These are phyloP conservation scores for Xenopus laevis DNA, from an alignment of 2,113 vertebrate genomes.

Conservation along the genomic window DNA sequence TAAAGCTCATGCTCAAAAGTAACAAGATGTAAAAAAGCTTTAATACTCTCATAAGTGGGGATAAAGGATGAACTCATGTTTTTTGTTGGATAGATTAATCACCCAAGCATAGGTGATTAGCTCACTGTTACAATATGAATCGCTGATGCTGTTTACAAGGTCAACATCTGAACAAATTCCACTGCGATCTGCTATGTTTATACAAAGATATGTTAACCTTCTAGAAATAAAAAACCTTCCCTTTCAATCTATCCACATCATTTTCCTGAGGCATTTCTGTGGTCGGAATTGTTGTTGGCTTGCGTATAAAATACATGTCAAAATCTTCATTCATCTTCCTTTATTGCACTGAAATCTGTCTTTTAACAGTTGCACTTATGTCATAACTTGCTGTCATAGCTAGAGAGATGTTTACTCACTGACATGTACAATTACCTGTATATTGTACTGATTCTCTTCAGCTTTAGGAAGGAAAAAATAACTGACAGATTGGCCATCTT, in stretches of 20 bases:
- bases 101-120: neutral
- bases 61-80: too few relatives aligned
- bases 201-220: neutral
- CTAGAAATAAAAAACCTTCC: neutral
- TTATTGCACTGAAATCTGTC: constrained; percentile 49
- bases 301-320: constrained; percentile 49
- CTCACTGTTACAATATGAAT: neutral
- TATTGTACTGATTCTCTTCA: constrained; percentile 53
- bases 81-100: neutral
- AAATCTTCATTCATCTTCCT: constrained; percentile 44
- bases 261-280: constrained; percentile 29
- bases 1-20: too few relatives aligned
- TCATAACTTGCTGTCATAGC: constrained; percentile 50
- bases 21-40: too few relatives aligned
- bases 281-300: constrained; percentile 57
- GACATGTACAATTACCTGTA: constrained; percentile 52
- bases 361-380: constrained; percentile 57
- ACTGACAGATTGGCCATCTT: constrained; percentile 37
- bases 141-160: neutral
- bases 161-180: neutral
- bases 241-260: neutral
- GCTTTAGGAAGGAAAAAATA: constrained; percentile 8
- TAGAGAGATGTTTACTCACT: constrained; percentile 60
- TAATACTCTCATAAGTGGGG: too few relatives aligned
- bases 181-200: neutral